Evolutionary conservation across 1,140 invertebrate genomes (phyloP), one percentile per base, ranked within the genome.

Genomic region (Colletes gigas): DNA sequence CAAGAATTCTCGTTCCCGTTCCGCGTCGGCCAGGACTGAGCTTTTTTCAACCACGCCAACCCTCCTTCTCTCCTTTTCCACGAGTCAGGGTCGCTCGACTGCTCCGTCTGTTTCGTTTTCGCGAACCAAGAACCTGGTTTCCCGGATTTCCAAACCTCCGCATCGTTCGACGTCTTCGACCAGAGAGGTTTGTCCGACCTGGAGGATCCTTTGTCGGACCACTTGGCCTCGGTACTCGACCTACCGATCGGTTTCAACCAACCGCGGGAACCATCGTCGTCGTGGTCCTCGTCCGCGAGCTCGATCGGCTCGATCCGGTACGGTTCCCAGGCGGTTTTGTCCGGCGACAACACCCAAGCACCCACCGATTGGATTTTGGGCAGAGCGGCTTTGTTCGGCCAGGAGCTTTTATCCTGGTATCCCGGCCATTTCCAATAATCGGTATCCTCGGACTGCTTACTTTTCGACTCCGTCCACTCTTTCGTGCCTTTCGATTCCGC

Each of bases 341-440:
- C 88, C 0, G 76, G 78, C 0, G 88, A 82, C 78, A 88, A 83
- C 6, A 82, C 79, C 88, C 88, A 88, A 3, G 82, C 88, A 41
- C 83, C 85, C 21, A 88, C 82, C 5, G 85, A 86, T 39, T 87
- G 86, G 15, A 85, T 86, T 52, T 89, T 86, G 14, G 88, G 84
- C 10, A 81, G 67, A 15, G 68, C 50, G 1, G 69, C 50, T 0
- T 75, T 71, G 10, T 75, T 50, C 4, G 14, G 15, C 78, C 78
- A 80, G 10, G 71, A 15, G 15, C 4, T 75, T 17, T 80, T 74
- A 9, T 9, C 70, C 0, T 74, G 50, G 62, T 73, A 73, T 6
- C 67, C 75, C 14, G 54, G 47, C 14, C 71, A 30, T 30, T 30
- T 73, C 77, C 77, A 79, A 12, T 41, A 19, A 12, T 9, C 14